Evolutionary conservation across 1,140 invertebrate species (phyloP).

Genomic region (Calosoma granatense): DNA sequence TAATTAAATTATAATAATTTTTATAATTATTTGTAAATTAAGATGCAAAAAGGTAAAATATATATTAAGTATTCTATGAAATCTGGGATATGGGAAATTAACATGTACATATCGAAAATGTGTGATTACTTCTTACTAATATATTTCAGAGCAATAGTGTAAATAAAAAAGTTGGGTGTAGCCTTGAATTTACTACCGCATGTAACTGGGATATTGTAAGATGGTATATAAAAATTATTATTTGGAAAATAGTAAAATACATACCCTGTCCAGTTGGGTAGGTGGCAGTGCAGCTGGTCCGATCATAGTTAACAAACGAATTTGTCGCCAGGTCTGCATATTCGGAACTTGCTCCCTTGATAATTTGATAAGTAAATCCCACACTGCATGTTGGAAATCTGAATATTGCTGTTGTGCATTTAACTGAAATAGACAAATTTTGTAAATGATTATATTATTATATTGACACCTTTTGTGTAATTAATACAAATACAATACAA

Average conservation of each 20-base stretch:
- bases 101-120: background rate
- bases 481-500: background rate
- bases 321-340: constrained; percentile 56
- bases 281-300: constrained; percentile 74
- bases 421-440: constrained; percentile 42
- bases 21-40: constrained; percentile 7
- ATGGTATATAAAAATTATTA: too few species aligned
- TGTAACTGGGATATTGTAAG: too few species aligned
- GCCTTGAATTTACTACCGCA: too few species aligned
- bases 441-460: background rate
- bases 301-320: constrained; percentile 66
- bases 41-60: background rate
- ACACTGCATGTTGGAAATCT: constrained; percentile 66
- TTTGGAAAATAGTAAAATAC: constrained; percentile 23
- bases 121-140: background rate
- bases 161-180: background rate
- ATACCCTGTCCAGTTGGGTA: constrained; percentile 74
- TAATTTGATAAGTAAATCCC: constrained; percentile 56
- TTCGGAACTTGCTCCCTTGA: constrained; percentile 55
- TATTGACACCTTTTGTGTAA: background rate
- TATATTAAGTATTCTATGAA: background rate
- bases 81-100: background rate
- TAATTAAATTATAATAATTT: background rate
- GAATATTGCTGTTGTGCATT: constrained; percentile 68
- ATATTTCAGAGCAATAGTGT: background rate